phyloP scores from a whole-genome alignment of 2,888 invertebrate species.

The Scaptomyza caliginosa region DNA sequence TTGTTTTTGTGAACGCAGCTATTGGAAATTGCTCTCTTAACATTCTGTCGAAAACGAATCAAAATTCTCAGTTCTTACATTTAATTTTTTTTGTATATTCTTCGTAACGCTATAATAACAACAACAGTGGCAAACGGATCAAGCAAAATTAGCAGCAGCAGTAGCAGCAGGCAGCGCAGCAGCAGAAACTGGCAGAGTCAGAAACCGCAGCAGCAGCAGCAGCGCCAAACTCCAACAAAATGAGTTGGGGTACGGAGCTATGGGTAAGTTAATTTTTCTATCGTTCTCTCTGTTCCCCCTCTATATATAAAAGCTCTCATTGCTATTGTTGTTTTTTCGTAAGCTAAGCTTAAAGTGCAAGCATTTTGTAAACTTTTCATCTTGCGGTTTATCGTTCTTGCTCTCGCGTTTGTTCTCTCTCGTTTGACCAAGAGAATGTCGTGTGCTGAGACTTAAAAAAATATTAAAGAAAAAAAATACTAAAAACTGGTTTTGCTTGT shows the following conservation, averaged over 20 bases:
- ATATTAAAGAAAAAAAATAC: conserved; percentile 37
- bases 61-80: conserved; percentile 45
- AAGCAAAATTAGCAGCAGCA: conserved; percentile 19
- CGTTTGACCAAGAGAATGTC: conserved; percentile 43
- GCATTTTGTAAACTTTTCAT: conserved; percentile 21
- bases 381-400: conserved; percentile 1
- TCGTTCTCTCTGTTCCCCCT: too few species aligned
- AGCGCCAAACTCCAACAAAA: conserved; percentile 82
- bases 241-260: conserved; percentile 84
- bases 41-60: conserved; percentile 34
- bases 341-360: conserved; percentile 48
- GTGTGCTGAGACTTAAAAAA: conserved; percentile 46
- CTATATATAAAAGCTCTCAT: background rate
- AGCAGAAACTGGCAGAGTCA: conserved; percentile 81
- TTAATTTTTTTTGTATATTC: conserved; percentile 22
- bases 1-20: conserved; percentile 38
- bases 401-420: conserved; percentile 7
- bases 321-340: conserved; percentile 1
- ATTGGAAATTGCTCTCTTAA: conserved; percentile 50
- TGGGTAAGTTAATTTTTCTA: conserved; percentile 79
- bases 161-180: conserved; percentile 53
- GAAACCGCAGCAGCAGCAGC: conserved; percentile 77
- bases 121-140: conserved; percentile 59
- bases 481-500: conserved; percentile 79
- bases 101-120: conserved; percentile 23